phyloP scores from a whole-genome alignment of 2,797 vertebrate species.

The Knipowitschia caucasica region DNA sequence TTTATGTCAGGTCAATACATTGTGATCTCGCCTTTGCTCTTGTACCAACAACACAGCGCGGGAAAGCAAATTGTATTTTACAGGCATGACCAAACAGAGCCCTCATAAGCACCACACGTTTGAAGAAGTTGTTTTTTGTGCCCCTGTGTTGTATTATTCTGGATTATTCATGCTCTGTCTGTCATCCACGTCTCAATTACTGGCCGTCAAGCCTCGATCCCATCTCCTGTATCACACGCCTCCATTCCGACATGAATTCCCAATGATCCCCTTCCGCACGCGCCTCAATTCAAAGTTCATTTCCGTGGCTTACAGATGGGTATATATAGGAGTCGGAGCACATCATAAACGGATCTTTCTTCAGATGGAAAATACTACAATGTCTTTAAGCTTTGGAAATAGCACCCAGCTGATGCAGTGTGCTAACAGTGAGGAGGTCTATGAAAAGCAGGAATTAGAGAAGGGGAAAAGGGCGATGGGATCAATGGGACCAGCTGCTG shows the following conservation, averaged over 20 bases:
- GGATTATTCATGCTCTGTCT: slow-evolving; percentile 1
- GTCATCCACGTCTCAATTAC: slow-evolving; percentile 2
- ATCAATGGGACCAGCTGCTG: background rate
- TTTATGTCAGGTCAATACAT: background rate
- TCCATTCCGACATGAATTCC: slow-evolving; percentile 1
- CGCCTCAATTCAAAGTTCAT: slow-evolving; percentile 9
- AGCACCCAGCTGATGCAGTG: slow-evolving; percentile 36
- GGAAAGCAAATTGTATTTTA: slow-evolving; percentile 34
- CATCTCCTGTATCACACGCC: slow-evolving; percentile 1
- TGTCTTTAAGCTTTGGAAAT: slow-evolving; percentile 33
- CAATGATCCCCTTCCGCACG: background rate
- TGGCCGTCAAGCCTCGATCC: background rate
- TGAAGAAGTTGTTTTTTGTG: background rate
- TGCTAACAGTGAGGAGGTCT: slow-evolving; percentile 38
- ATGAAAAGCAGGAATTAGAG: slow-evolving; percentile 4
- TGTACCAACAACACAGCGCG: slow-evolving; percentile 10
- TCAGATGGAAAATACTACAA: slow-evolving; percentile 19
- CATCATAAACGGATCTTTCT: slow-evolving; percentile 53
- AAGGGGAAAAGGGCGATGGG: background rate
- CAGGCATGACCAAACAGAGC: slow-evolving; percentile 4
- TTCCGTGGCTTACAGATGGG: slow-evolving; percentile 2
- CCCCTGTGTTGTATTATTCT: background rate
- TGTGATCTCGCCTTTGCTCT: slow-evolving; percentile 7
- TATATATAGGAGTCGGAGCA: slow-evolving; percentile 1
- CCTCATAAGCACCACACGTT: background rate